These are phyloP conservation scores for Hepsetus odoe DNA, from an alignment of 2,113 vertebrate species.

Conservation along the genomic window DNA sequence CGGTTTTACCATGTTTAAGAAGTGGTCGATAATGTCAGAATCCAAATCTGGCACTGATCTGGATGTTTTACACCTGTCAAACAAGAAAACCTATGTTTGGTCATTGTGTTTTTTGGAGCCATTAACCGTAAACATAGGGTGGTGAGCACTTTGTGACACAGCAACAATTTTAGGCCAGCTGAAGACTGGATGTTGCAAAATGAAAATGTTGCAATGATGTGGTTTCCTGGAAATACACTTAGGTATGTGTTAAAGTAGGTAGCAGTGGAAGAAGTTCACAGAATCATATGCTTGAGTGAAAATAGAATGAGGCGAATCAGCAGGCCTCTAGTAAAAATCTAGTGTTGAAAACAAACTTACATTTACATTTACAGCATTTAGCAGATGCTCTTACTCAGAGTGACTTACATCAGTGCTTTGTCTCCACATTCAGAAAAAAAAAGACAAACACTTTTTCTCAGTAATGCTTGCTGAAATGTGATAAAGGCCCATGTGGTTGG, in stretches of 20 bases:
- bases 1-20: conserved; percentile 1
- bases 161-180: neutral
- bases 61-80: conserved; percentile 23
- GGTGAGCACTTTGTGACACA: neutral
- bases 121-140: neutral
- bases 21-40: conserved; percentile 17
- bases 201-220: neutral
- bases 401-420: no score
- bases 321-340: neutral
- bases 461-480: no score
- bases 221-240: neutral
- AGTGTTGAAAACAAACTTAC: no score
- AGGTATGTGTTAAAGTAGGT: neutral
- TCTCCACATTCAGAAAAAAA: no score
- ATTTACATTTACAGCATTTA: no score
- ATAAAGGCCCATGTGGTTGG: no score
- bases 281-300: neutral
- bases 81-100: conserved; percentile 9
- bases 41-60: conserved; percentile 3
- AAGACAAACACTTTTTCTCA: no score
- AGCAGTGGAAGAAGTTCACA: neutral
- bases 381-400: no score
- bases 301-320: neutral
- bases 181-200: neutral
- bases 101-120: neutral